Evolutionary conservation across 2,888 invertebrate genomes (phyloP), one percentile per base, ranked within the genome.

Genomic region (Parascotia fuliginaria): DNA sequence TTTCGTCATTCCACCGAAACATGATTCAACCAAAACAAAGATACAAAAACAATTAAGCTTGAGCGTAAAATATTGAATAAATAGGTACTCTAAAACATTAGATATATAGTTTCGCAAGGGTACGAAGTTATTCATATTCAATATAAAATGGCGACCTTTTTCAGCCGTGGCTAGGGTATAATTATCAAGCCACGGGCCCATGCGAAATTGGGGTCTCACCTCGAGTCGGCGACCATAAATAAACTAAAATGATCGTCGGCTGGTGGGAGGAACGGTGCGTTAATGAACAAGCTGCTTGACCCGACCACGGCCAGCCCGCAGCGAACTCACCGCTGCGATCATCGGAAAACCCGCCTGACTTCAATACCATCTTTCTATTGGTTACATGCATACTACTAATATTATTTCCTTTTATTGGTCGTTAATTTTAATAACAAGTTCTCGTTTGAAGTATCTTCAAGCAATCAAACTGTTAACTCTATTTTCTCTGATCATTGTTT

Each of bases 161-260:
- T 86, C 82, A 88, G 81, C 66, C 74, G 64, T 68, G 66, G 83
- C 88, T 86, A 88, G 86, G 76, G 85, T 90, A 89, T 91, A 90
- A 92, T 90, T 92, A 91, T 88, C 81, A 79, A 83, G 85, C 82
- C 82, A 83, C 81, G 75, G 85, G 82, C 87, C 84, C 81, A 90
- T 89, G 92, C 92, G 83, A 92, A 91, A 92, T 92, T 91, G 88
- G 92, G 89, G 91, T 91, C 89, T 90, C 90, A 90, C 90, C 90
- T 90, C 88, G 81, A 61, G 79, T 76, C 82, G 79, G 76, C 83
- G 81, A 79, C 81, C 84, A 85, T 90, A 90, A 90, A 91, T 91
- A 92, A 92, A 89, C 79, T 79, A 89, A 92, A 89, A 90, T 88
- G 83, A 88, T 77, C 81, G 73, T 73, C 73, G 79, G 80, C 73